Evolutionary conservation across 2,888 invertebrate species (phyloP).

Genomic region (Lomographa bimaculata): DNA sequence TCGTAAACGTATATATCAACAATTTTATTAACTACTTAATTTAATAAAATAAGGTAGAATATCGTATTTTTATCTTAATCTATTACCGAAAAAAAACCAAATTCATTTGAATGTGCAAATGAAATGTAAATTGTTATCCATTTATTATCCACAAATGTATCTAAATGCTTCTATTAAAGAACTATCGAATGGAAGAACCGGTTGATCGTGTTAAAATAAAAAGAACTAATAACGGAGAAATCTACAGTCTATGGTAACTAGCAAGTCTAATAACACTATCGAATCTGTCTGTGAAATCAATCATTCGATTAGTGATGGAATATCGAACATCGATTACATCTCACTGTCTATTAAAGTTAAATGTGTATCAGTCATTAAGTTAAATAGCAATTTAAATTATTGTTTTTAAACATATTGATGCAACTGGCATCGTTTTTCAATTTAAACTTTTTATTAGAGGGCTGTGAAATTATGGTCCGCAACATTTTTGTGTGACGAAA

Average conservation of each 20-base stretch:
- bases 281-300: constrained; percentile 54
- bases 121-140: constrained; percentile 22
- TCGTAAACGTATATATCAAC: constrained; percentile 11
- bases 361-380: no score
- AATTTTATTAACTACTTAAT: constrained; percentile 21
- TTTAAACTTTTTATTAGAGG: no score
- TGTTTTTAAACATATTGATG: no score
- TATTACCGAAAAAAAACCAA: constrained; percentile 11
- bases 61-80: no score
- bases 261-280: constrained; percentile 45
- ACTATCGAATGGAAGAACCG: constrained; percentile 16
- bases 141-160: constrained; percentile 17
- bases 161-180: constrained; percentile 20
- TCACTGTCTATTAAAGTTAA: constrained; percentile 42
- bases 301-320: constrained; percentile 45
- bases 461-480: no score
- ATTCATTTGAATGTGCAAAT: constrained; percentile 17
- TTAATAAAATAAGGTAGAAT: constrained; percentile 14
- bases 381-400: no score
- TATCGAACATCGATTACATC: constrained; percentile 39
- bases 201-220: constrained; percentile 28
- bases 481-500: no score
- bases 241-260: constrained; percentile 34
- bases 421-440: no score
- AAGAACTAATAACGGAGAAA: constrained; percentile 41